phyloP scores from a whole-genome alignment of 2,113 vertebrate species.

The Sterrhoptilus dennistouni region DNA sequence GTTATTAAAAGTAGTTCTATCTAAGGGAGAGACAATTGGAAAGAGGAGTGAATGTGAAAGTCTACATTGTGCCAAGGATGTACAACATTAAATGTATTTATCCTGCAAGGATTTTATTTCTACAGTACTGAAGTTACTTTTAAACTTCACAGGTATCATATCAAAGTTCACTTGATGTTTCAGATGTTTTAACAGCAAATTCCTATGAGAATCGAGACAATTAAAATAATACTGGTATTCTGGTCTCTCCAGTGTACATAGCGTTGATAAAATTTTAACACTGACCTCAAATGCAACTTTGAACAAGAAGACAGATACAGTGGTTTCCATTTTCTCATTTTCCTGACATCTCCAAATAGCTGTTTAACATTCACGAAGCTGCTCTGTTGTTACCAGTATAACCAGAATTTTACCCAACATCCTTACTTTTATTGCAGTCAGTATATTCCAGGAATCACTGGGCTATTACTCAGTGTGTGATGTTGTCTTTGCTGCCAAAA shows the following conservation, averaged over 20 bases:
- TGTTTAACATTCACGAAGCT: not conserved
- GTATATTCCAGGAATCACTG: conserved; percentile 50
- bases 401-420: conserved; percentile 20
- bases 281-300: not conserved
- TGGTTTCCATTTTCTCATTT: not conserved
- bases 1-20: not conserved
- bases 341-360: not conserved
- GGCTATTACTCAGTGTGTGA: conserved; percentile 55
- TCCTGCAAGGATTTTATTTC: not conserved
- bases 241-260: not conserved
- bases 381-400: not conserved
- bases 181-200: not conserved
- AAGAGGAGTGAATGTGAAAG: not conserved
- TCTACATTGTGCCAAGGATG: not conserved
- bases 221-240: not conserved
- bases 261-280: not conserved
- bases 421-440: not conserved
- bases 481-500: conserved; percentile 56
- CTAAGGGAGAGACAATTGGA: not conserved
- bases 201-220: not conserved
- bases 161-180: not conserved
- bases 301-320: not conserved
- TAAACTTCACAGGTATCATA: not conserved
- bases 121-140: not conserved
- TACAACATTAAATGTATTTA: not conserved